phyloP scores from a whole-genome alignment of 1,140 invertebrate genomes.

The Littorina saxatilis region DNA sequence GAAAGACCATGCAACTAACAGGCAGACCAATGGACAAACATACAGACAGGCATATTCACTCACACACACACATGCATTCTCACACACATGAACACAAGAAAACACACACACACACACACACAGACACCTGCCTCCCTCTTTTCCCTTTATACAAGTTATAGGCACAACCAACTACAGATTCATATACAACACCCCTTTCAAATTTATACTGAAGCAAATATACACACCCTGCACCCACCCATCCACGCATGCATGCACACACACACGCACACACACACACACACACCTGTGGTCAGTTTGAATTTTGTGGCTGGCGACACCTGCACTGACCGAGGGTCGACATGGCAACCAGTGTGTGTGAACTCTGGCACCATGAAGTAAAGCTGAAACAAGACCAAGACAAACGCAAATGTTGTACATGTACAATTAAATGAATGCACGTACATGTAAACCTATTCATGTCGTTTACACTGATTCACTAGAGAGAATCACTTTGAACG shows the following conservation, averaged over 20 bases:
- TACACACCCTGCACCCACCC: too few relatives aligned
- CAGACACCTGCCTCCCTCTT: too few relatives aligned
- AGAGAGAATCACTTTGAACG: too few relatives aligned
- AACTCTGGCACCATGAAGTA: constrained; percentile 70
- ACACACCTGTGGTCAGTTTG: constrained; percentile 64
- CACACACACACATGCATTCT: background rate
- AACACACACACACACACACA: background rate
- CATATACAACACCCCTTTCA: too few relatives aligned
- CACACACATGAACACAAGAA: constrained; percentile 42
- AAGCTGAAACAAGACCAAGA: constrained; percentile 58
- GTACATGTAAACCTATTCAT: too few relatives aligned
- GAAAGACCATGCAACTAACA: background rate
- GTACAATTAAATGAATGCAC: too few relatives aligned
- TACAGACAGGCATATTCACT: background rate
- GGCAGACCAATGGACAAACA: too few relatives aligned
- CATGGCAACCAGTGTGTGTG: constrained; percentile 67
- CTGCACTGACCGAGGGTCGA: constrained; percentile 69
- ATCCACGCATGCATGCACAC: background rate
- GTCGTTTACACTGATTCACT: too few relatives aligned
- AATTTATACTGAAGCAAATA: too few relatives aligned
- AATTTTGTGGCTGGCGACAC: constrained; percentile 68
- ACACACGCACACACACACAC: background rate
- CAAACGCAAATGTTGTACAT: too few relatives aligned
- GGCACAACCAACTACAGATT: too few relatives aligned
- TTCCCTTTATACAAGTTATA: too few relatives aligned